A percentile compares a stretch with the other conserved stretches of the same genome.
Conservation (phyloP, 1,140 invertebrate genomes). For the Ooceraea biroi region DNA sequence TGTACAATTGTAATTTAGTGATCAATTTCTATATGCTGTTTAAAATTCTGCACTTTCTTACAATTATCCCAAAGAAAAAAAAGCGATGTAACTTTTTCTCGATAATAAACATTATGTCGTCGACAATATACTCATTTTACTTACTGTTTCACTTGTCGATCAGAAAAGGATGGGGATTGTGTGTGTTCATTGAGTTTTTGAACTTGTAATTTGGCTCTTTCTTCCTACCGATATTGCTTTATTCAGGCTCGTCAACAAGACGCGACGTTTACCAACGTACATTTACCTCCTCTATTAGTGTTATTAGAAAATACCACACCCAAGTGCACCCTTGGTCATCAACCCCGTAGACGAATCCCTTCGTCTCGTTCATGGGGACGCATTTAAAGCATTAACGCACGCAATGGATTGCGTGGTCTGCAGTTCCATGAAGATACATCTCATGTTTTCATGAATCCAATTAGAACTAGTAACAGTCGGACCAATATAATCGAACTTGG, state of each 20-base stretch:
- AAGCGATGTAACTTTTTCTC: conserved; percentile 80
- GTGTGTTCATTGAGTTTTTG: neutral
- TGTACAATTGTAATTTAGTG: conserved; percentile 83
- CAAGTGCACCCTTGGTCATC: conserved; percentile 69
- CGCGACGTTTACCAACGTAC: neutral
- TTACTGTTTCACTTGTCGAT: neutral
- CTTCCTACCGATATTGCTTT: neutral
- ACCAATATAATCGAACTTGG: neutral
- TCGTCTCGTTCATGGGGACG: conserved; percentile 50
- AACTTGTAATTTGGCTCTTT: conserved; percentile 20
- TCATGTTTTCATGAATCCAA: neutral
- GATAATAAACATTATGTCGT: conserved; percentile 76
- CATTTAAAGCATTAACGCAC: conserved; percentile 65
- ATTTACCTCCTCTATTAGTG: conserved; percentile 51
- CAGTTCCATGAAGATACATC: conserved; percentile 25
- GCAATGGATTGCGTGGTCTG: conserved; percentile 37
- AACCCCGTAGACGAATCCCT: conserved; percentile 56
- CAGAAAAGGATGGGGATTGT: neutral
- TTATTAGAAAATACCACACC: conserved; percentile 70
- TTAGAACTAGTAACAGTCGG: neutral
- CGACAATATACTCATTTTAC: conserved; percentile 54
- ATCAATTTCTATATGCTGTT: conserved; percentile 75
- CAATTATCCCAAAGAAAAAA: conserved; percentile 81
- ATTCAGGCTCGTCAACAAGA: conserved; percentile 24
- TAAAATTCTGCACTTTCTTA: conserved; percentile 79